Evolutionary conservation across 2,797 vertebrate species (phyloP).

Genomic region (Cebuella pygmaea): DNA sequence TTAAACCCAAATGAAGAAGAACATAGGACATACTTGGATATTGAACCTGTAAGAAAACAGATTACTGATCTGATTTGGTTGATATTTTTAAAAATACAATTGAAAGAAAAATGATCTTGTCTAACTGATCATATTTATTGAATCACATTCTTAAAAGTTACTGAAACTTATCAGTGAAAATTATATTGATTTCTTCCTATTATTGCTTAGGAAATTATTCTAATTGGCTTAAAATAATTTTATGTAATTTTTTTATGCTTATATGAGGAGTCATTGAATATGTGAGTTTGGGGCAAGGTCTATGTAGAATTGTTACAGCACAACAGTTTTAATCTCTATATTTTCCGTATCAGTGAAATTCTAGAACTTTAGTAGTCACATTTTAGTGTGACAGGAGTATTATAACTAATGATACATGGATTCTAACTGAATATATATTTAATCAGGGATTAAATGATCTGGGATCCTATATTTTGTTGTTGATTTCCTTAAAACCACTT

Average conservation of each 20-base stretch:
- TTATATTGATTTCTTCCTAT: neutral
- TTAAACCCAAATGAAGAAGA: conserved; percentile 87
- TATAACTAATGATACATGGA: neutral
- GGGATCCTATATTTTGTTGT: neutral
- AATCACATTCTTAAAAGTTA: neutral
- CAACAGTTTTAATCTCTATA: neutral
- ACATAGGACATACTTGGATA: conserved; percentile 92
- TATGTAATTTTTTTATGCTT: neutral
- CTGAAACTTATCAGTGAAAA: neutral
- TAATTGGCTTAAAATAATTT: neutral
- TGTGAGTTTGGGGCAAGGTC: neutral
- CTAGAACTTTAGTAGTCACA: neutral
- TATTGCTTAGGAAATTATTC: neutral
- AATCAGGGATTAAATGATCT: neutral
- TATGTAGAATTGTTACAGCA: neutral
- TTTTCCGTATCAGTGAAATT: neutral
- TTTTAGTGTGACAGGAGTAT: neutral
- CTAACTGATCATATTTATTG: neutral
- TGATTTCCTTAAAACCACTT: neutral
- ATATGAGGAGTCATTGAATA: neutral
- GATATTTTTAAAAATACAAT: neutral
- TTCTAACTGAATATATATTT: neutral
- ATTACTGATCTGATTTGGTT: neutral
- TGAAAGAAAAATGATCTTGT: neutral
- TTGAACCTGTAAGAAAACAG: conserved; percentile 93